Evolutionary conservation across 2,888 invertebrate genomes (phyloP).

Genomic region (Antheraea yamamai): DNA sequence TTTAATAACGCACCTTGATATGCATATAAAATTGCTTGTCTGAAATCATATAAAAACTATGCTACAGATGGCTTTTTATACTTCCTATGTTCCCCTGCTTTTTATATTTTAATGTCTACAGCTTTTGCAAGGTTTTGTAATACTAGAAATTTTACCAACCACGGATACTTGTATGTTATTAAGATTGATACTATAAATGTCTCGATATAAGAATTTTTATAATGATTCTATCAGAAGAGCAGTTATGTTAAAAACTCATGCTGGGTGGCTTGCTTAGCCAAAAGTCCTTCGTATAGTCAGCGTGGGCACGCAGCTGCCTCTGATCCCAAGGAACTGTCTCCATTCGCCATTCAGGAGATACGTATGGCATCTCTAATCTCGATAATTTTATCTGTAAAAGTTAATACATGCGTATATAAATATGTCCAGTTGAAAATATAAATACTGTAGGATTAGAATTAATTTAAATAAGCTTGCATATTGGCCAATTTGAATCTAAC

Average conservation of each 20-base stretch:
- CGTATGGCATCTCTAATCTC: conserved; percentile 36
- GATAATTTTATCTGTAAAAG: conserved; percentile 37
- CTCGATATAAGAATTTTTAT: too few relatives aligned
- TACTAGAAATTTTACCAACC: too few relatives aligned
- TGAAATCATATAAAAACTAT: too few relatives aligned
- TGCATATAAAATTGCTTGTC: too few relatives aligned
- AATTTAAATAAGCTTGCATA: background rate
- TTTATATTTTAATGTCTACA: too few relatives aligned
- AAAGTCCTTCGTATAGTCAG: conserved; percentile 45
- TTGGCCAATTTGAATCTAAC: background rate
- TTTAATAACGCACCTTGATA: too few relatives aligned
- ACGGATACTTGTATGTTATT: too few relatives aligned
- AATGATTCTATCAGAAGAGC: background rate
- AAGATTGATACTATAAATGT: too few relatives aligned
- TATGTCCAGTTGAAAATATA: background rate
- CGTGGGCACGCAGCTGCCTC: conserved; percentile 43
- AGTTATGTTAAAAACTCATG: background rate
- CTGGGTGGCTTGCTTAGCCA: conserved; percentile 33
- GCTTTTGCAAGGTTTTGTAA: too few relatives aligned
- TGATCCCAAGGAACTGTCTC: conserved; percentile 55
- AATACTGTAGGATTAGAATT: background rate
- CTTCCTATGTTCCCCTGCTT: too few relatives aligned
- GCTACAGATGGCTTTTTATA: too few relatives aligned
- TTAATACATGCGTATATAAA: background rate
- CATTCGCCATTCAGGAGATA: conserved; percentile 63